Evolutionary conservation across 1,140 invertebrate genomes (phyloP), one percentile per base, ranked within the genome.

Genomic region (Aethina tumida): DNA sequence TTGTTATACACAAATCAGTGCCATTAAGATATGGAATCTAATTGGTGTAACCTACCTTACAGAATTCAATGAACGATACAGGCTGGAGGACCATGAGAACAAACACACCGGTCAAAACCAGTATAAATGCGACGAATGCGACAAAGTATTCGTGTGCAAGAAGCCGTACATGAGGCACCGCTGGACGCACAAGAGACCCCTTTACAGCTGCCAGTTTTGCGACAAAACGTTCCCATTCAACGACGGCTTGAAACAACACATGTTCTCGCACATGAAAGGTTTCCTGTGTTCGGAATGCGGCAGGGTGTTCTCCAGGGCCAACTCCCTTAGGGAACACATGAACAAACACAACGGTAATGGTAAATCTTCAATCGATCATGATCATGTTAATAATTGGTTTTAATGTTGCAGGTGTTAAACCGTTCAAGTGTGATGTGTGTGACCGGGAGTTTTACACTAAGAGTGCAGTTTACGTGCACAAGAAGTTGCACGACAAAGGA

Each of bases 291-390:
- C 12, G 12, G 25, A 24, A 16, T 35, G 33, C 12, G 33, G 33
- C 12, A 35, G 25, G 12, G 20, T 35, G 4, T 15, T 35, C 14
- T 24, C 22, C 7, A 35, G 20, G 3, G 25, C 22, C 12, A 35
- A 19, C 3, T 35, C 33, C 8, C 25, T 35, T 7, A 22, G 25
- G 25, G 7, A 24, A 8, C 33, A 35, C 12, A 16, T 18, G 6
- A 35, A 35, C 15, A 24, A 35, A 14, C 33, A 35, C 15, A 35
- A 10, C 15, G 35, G 35, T 21, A 28, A 37, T 22, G 16, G 28
- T 31, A n/a, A n/a, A n/a, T n/a, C n/a, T n/a, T n/a, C n/a, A n/a
- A n/a, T n/a, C n/a, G n/a, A n/a, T n/a, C n/a, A n/a, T n/a, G n/a
- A n/a, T n/a, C n/a, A n/a, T n/a, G n/a, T n/a, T n/a, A n/a, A n/a